Conservation (phyloP, 2,113 vertebrate species). For the Channa maculata region DNA sequence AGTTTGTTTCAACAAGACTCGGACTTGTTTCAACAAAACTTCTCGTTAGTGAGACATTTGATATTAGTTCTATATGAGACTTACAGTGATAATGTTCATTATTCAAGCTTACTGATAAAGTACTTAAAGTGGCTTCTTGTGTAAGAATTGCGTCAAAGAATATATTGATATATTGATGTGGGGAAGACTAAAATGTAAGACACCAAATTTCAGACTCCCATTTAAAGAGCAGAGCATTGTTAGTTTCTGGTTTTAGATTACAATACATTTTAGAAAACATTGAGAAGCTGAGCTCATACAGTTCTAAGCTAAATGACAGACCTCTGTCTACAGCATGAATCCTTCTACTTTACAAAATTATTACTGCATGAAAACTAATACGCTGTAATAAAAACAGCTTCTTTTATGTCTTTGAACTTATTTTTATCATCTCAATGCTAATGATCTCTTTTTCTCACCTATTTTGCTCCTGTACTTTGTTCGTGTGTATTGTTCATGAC, state of each 20-base stretch:
- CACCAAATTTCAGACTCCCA: neutral
- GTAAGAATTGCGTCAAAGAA: too few species aligned
- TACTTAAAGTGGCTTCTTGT: too few species aligned
- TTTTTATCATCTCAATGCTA: conserved; percentile 11
- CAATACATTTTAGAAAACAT: conserved; percentile 11
- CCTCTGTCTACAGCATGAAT: neutral
- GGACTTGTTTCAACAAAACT: too few species aligned
- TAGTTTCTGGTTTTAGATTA: neutral
- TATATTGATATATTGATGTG: too few species aligned
- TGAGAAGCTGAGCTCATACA: conserved; percentile 6
- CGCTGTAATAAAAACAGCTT: neutral
- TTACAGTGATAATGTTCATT: too few species aligned
- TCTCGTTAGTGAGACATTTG: too few species aligned
- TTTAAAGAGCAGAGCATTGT: neutral
- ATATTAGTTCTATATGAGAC: too few species aligned
- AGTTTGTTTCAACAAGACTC: too few species aligned
- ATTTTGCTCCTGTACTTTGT: neutral
- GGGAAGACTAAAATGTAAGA: neutral
- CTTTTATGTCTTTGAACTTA: neutral
- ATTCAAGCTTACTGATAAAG: too few species aligned
- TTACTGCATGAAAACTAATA: conserved; percentile 17
- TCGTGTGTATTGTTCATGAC: neutral
- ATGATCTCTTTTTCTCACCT: neutral
- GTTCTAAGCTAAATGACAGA: conserved; percentile 22
- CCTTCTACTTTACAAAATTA: neutral